Evolutionary conservation across 2,888 invertebrate genomes (phyloP).

Genomic region (Caenorhabditis macrosperma): DNA sequence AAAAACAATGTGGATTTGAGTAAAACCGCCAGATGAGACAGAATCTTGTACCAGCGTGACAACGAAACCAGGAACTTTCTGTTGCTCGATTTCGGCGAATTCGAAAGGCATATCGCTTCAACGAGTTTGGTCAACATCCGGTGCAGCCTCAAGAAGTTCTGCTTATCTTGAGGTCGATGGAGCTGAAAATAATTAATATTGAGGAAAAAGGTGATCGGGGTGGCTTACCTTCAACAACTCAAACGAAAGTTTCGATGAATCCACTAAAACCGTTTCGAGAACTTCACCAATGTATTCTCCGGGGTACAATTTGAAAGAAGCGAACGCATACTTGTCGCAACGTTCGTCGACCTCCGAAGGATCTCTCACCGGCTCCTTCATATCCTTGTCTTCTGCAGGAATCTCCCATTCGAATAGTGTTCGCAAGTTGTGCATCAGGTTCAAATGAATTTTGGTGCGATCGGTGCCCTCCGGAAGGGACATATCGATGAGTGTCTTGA

Average conservation of each 20-base stretch:
- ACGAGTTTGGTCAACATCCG: not conserved
- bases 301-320: conserved; percentile 25
- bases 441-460: conserved; percentile 3
- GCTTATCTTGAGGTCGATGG: not conserved
- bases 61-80: conserved; percentile 22
- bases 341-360: not conserved
- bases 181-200: no score
- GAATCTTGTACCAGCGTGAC: conserved; percentile 39
- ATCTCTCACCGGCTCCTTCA: not conserved
- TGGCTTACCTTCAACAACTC: not conserved
- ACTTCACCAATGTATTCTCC: conserved; percentile 28
- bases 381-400: not conserved
- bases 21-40: conserved; percentile 46
- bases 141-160: not conserved
- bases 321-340: not conserved
- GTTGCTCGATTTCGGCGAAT: not conserved
- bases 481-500: conserved; percentile 30
- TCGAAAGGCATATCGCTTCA: not conserved
- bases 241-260: not conserved
- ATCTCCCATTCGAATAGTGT: conserved; percentile 54
- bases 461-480: conserved; percentile 5
- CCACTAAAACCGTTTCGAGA: conserved; percentile 1
- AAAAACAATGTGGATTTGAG: conserved; percentile 39
- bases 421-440: conserved; percentile 36
- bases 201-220: no score